Evolutionary conservation across 2,888 invertebrate species (phyloP), one percentile per base, ranked within the genome.

Genomic region (Scotopteryx bipunctaria): DNA sequence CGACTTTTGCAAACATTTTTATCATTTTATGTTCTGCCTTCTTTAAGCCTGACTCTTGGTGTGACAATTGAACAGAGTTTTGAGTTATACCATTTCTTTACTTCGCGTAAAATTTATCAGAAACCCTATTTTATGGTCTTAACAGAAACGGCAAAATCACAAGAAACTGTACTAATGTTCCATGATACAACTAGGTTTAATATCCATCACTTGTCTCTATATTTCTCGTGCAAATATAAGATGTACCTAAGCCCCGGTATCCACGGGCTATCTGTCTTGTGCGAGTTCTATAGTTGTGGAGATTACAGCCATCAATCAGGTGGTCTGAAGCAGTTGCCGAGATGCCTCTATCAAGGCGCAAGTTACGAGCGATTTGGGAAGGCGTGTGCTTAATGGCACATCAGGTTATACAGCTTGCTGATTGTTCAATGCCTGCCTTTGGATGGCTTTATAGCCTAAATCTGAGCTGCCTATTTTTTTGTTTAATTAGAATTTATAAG

Each of bases 291-390:
- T 78, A 76, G 77, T 76, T 71, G 76, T 73, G 70, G 75, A 81
- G 78, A 83, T 82, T 83, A 80, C 75, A 77, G 65, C 72, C 75
- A 84, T 84, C 83, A 82, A 85, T 86, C 84, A 84, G 79, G 65
- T 67, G 63, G 68, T 72, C 66, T 72, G 67, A 67, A 70, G 72
- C 71, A 71, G 73, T 74, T 67, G 66, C 64, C 56, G 70, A 73
- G 72, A 78, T 77, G 71, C 69, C 67, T 71, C 63, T 63, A 73
- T 71, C 63, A 56, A 50, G 68, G 62, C 59, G 49, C 63, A 76
- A 73, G 70, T 55, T 63, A 66, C 59, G 53, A 71, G 67, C 67
- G 58, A 57, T 55, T 57, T 44, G 50, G 37, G 47, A 49, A 54
- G 48, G 49, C 45, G 51, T 45, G 50, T 54, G 59, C 55, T 57